Evolutionary conservation across 2,113 vertebrate genomes (phyloP), one percentile per base, ranked within the genome.

Genomic region (Indri indri): DNA sequence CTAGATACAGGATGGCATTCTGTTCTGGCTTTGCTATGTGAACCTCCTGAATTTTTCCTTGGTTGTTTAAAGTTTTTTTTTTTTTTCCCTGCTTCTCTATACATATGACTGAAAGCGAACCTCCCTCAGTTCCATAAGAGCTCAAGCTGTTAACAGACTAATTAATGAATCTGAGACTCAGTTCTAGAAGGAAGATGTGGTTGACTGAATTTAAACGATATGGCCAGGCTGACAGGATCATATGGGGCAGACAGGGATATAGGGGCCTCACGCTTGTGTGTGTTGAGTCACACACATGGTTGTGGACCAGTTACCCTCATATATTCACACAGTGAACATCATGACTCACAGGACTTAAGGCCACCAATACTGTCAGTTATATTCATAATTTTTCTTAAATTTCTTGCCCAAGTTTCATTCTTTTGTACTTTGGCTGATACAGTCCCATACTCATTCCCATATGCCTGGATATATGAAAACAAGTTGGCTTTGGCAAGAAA

Each of bases 141-240:
- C 52, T 88, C 25, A 87, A 32, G 27, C 9, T 79, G 13, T 86
- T 95, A 70, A 59, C 27, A 63, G 88, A 52, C 27, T 70, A 32
- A 71, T 45, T 63, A 88, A 61, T 82, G 79, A 40, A 59, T 42
- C 47, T 68, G 32, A 91, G 93, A 37, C 27, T 13, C 65, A 82
- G 25, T 91, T 94, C 76, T 70, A 90, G 70, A n/a, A 94, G 27
- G 80, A 84, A 90, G 23, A 93, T 65, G 88, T 94, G 42, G 84
- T 71, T 84, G 42, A 37, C 1, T 81, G n/a, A 65, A 0, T 92
- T 74, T 96, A 40, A 27, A 22, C 61, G 16, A 71, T 92, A 68
- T 2, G 7, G 42, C 73, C 34, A 47, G 22, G 17, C 34, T 91
- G 59, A 68, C 3, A 81, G 71, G 77, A 85, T n/a, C 40, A n/a